Evolutionary conservation across 1,140 invertebrate genomes (phyloP).

Genomic region (Planococcus citri): DNA sequence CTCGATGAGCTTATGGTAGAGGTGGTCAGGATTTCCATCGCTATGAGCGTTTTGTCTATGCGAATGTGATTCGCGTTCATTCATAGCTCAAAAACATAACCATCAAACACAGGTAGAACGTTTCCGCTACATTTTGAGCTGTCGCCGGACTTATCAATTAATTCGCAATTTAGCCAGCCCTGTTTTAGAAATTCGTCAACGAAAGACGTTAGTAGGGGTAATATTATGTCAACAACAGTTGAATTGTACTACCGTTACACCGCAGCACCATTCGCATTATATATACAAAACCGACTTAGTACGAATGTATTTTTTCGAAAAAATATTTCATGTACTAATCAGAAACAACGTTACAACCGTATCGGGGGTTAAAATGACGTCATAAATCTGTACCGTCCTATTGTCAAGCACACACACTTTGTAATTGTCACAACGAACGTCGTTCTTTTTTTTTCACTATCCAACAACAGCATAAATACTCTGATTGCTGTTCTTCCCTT

Average conservation of each 20-base stretch:
- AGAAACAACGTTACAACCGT: constrained; percentile 14
- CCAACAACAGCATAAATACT: constrained; percentile 15
- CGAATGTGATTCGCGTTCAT: no score
- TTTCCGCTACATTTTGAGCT: no score
- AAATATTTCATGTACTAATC: constrained; percentile 18
- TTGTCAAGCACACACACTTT: constrained; percentile 18
- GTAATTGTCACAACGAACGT: constrained; percentile 20
- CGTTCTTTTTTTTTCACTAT: constrained; percentile 15
- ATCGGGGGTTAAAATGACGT: constrained; percentile 18
- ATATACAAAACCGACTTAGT: constrained; percentile 1
- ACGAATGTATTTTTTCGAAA: constrained; percentile 18
- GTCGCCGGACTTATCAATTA: not conserved
- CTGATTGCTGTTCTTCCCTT: constrained; percentile 3
- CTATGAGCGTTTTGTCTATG: no score
- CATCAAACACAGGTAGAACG: no score
- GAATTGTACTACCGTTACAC: not conserved
- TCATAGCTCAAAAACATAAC: no score
- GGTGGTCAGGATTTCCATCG: no score
- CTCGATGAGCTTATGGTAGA: no score
- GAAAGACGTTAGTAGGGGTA: not conserved
- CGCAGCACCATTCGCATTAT: not conserved
- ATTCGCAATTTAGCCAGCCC: constrained; percentile 10
- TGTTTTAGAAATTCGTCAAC: not conserved
- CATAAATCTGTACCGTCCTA: constrained; percentile 19
- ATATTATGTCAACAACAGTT: constrained; percentile 12